phyloP scores from a whole-genome alignment of 2,888 invertebrate genomes.

The Dryobotodes eremita region DNA sequence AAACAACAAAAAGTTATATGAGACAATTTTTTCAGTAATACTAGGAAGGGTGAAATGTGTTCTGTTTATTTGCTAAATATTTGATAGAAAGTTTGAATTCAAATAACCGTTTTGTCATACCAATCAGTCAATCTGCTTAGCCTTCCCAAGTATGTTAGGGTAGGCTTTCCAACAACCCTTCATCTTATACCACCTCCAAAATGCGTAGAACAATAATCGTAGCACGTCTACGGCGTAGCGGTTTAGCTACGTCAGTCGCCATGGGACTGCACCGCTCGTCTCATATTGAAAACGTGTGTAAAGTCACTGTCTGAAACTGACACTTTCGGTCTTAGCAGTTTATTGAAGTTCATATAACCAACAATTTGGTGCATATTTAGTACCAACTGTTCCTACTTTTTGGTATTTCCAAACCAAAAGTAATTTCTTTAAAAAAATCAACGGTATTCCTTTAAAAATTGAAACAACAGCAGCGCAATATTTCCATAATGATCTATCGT shows the following conservation, averaged over 20 bases:
- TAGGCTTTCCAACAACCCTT: too few species aligned
- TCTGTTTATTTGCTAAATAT: background rate
- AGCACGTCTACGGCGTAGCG: constrained; percentile 64
- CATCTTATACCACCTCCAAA: background rate
- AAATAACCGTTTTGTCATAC: background rate
- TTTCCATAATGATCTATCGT: constrained; percentile 24
- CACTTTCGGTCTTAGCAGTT: background rate
- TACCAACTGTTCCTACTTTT: background rate
- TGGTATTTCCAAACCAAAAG: too few species aligned
- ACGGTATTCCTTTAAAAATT: background rate
- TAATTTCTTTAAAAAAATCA: too few species aligned
- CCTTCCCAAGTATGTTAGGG: too few species aligned
- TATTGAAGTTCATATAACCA: background rate
- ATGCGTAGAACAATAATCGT: constrained; percentile 22
- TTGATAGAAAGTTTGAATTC: too few species aligned
- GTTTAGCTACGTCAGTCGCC: constrained; percentile 43
- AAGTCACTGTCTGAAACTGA: background rate
- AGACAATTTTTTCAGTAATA: background rate
- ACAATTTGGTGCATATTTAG: background rate
- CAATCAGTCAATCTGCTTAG: too few species aligned
- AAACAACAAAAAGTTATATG: background rate
- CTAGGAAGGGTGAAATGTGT: background rate
- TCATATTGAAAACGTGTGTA: constrained; percentile 8
- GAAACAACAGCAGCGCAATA: background rate
- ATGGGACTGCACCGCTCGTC: constrained; percentile 31